phyloP scores from a whole-genome alignment of 1,140 invertebrate genomes.

The Trichonephila clavata region DNA sequence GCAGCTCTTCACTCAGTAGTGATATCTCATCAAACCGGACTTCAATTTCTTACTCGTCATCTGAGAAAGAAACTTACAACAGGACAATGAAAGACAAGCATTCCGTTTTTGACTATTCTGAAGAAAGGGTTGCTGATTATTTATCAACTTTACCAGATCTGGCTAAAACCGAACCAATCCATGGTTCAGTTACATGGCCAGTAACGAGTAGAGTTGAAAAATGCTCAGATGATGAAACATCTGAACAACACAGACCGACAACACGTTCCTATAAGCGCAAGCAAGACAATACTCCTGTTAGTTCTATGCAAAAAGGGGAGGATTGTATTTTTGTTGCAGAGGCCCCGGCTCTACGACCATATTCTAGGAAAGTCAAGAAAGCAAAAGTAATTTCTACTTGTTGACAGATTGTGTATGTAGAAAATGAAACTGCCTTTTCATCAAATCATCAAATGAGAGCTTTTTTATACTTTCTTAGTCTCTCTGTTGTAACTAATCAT shows the following conservation, averaged over 20 bases:
- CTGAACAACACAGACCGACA: slow-evolving; percentile 45
- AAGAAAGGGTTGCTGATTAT: slow-evolving; percentile 77
- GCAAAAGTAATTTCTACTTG: slow-evolving; percentile 35
- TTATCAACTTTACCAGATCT: slow-evolving; percentile 70
- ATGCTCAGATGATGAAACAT: not conserved
- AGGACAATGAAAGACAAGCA: slow-evolving; percentile 3
- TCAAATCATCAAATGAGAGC: slow-evolving; percentile 49
- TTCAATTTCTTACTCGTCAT: slow-evolving; percentile 51
- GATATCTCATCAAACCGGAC: slow-evolving; percentile 36
- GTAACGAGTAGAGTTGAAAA: not conserved
- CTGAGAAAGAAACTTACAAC: slow-evolving; percentile 19
- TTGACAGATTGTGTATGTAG: slow-evolving; percentile 29
- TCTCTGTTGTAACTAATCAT: slow-evolving; percentile 27
- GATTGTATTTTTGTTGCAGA: slow-evolving; percentile 72
- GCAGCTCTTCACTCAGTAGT: slow-evolving; percentile 59
- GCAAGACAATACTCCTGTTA: slow-evolving; percentile 36
- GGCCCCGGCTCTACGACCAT: not conserved
- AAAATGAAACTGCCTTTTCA: slow-evolving; percentile 12
- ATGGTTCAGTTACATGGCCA: slow-evolving; percentile 26
- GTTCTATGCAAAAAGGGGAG: slow-evolving; percentile 45
- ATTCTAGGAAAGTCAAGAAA: slow-evolving; percentile 67
- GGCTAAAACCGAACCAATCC: slow-evolving; percentile 3
- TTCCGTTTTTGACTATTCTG: slow-evolving; percentile 77
- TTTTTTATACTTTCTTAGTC: slow-evolving; percentile 49
- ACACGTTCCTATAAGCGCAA: slow-evolving; percentile 71